phyloP scores from a whole-genome alignment of 2,113 vertebrate species.

The Pluvialis apricaria region DNA sequence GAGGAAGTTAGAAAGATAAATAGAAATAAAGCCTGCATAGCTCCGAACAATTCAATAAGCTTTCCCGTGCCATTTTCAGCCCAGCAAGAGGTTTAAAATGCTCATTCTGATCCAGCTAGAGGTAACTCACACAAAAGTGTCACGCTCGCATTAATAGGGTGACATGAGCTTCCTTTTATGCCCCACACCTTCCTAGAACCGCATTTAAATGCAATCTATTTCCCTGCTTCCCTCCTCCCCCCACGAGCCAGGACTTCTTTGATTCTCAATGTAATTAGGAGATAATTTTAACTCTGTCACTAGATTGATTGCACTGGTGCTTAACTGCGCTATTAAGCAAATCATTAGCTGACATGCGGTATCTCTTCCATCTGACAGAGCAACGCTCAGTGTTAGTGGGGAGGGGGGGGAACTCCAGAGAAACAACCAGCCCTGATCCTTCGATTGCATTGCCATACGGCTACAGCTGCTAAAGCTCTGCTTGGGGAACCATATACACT shows the following conservation, averaged over 20 bases:
- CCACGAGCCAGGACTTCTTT: not conserved
- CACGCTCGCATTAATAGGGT: not conserved
- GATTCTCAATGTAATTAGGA: conserved; percentile 8
- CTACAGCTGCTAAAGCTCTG: not conserved
- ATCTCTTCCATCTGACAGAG: not conserved
- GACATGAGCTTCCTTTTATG: fast-evolving
- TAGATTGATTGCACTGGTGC: not conserved
- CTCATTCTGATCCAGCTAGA: not conserved
- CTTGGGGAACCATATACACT: not conserved
- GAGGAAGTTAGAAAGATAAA: not conserved
- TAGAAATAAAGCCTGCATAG: not conserved
- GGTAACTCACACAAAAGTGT: not conserved
- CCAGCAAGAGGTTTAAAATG: not conserved
- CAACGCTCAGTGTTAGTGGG: not conserved
- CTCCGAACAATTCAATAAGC: not conserved
- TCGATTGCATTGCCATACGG: fast-evolving
- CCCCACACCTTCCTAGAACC: not conserved
- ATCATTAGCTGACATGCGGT: not conserved
- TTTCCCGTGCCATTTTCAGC: not conserved
- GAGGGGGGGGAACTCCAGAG: not conserved
- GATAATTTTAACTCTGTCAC: conserved; percentile 46
- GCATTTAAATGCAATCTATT: not conserved
- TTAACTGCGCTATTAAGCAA: not conserved
- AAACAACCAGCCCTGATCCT: not conserved
- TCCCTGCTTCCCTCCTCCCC: not conserved